A percentile compares a stretch with the other conserved stretches of the same genome.
Conservation (phyloP, 2,797 vertebrate genomes). For the Xiphophorus birchmanni region DNA sequence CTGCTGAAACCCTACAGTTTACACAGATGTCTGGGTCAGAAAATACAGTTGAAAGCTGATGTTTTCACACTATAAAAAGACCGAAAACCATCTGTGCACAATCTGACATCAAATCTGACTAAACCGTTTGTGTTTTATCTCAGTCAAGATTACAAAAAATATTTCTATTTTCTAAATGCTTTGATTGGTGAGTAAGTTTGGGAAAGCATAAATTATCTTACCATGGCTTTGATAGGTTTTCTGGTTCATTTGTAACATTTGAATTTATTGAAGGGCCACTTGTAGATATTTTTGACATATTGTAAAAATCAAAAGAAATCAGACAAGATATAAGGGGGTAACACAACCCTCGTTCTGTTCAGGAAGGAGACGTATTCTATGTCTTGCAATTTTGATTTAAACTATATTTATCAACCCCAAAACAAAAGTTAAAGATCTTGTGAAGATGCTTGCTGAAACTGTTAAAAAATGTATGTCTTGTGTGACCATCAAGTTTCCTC, state of each 20-base stretch:
- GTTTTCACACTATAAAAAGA: not conserved
- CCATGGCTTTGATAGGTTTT: not conserved
- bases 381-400: not conserved
- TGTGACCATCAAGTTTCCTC: not conserved
- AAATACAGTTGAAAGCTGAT: not conserved
- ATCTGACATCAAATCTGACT: not conserved
- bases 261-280: not conserved
- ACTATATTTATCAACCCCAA: not conserved
- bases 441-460: not conserved
- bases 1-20: not conserved
- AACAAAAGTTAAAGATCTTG: not conserved
- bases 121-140: not conserved
- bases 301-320: not conserved
- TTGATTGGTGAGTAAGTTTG: not conserved
- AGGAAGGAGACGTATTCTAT: too few species aligned
- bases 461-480: not conserved
- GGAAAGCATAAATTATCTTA: not conserved
- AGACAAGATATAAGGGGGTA: not conserved
- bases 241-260: not conserved
- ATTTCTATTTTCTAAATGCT: not conserved
- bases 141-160: not conserved
- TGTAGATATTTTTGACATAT: not conserved
- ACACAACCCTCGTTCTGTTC: too few species aligned
- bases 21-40: not conserved
- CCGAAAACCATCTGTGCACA: not conserved